Percentiles rank a stretch among this genome's conserved stretches.
phyloP scores from a whole-genome alignment of 2,888 invertebrate species.

The Amiota mariae region DNA sequence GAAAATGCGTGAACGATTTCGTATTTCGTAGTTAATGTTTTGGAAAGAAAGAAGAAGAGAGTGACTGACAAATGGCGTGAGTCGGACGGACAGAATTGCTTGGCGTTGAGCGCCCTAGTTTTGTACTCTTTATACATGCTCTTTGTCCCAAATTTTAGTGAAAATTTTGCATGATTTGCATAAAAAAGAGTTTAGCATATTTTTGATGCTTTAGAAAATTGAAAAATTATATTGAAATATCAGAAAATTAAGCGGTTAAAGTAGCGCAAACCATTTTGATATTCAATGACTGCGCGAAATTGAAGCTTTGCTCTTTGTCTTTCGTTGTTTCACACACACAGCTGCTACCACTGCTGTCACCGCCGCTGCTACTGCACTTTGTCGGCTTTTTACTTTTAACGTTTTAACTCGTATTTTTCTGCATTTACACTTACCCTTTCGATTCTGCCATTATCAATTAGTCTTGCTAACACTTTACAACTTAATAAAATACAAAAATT shows the following conservation, averaged over 20 bases:
- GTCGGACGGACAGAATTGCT: background rate
- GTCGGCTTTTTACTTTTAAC: constrained; percentile 57
- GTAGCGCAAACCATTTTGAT: background rate
- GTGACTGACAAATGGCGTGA: constrained; percentile 4
- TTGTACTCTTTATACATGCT: no score
- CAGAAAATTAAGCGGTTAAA: background rate
- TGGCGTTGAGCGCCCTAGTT: background rate
- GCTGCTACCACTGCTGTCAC: no score
- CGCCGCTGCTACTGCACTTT: constrained; percentile 31
- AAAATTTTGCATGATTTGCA: background rate
- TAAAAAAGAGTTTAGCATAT: background rate
- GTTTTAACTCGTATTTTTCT: constrained; percentile 23
- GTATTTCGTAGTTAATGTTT: constrained; percentile 13
- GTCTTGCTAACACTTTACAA: constrained; percentile 51
- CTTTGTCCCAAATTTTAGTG: background rate
- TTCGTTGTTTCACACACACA: constrained; percentile 15
- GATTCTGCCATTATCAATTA: constrained; percentile 70
- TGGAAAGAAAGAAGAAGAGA: background rate
- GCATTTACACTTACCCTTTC: constrained; percentile 69
- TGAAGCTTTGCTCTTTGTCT: constrained; percentile 51
- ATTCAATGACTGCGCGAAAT: constrained; percentile 68
- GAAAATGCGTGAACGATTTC: background rate
- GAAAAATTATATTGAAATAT: no score
- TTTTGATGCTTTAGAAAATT: background rate
- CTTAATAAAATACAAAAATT: constrained; percentile 44